Conservation (phyloP, 2,888 invertebrate species). For the Thymelicus lineola region DNA sequence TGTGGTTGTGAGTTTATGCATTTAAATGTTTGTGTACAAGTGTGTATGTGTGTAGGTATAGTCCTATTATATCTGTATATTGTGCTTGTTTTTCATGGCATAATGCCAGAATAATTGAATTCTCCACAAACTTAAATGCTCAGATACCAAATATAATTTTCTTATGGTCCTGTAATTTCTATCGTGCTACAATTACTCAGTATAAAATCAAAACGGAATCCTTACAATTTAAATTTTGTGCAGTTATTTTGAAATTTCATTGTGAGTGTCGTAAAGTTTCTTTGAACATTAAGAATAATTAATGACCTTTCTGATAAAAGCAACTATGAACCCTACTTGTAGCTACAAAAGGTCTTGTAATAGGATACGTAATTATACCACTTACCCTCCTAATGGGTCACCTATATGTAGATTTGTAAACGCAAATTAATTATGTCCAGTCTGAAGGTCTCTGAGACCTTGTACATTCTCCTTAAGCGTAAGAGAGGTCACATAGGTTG, state of each 20-base stretch:
- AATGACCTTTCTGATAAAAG: conserved; percentile 17
- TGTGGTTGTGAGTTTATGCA: too few species aligned
- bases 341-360: conserved; percentile 22
- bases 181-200: too few species aligned
- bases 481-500: not conserved
- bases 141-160: not conserved
- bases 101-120: too few species aligned
- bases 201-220: too few species aligned
- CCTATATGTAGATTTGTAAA: conserved; percentile 14
- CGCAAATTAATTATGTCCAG: conserved; percentile 11
- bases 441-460: not conserved
- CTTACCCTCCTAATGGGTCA: conserved; percentile 26
- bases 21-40: too few species aligned
- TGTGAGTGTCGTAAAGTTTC: not conserved
- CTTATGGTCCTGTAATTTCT: not conserved
- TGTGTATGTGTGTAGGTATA: too few species aligned
- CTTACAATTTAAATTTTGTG: too few species aligned
- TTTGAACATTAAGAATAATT: not conserved
- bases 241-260: too few species aligned
- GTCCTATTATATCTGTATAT: too few species aligned
- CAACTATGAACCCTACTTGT: conserved; percentile 11
- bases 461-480: not conserved
- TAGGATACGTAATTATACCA: conserved; percentile 22
- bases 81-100: too few species aligned
- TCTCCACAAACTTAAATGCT: too few species aligned